Evolutionary conservation across 2,888 invertebrate species (phyloP).

Genomic region (Parnassius glacialis): DNA sequence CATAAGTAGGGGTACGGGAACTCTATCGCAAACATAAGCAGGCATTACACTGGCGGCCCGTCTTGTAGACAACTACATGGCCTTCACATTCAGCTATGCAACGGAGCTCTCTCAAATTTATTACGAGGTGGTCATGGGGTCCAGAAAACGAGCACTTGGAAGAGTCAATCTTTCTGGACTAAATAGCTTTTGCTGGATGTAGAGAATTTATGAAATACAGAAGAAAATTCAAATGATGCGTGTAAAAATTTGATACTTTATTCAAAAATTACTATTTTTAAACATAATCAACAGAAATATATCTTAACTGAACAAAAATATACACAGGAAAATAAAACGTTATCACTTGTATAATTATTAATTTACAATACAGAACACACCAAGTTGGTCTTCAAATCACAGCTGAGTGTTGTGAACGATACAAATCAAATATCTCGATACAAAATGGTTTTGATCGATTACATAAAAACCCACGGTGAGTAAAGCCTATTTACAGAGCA

Average conservation of each 20-base stretch:
- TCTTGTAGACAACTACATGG: too few species aligned
- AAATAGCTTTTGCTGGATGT: too few species aligned
- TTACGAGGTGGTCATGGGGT: too few species aligned
- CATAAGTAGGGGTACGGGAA: too few species aligned
- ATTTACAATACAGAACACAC: conserved; percentile 37
- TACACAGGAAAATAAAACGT: conserved; percentile 35
- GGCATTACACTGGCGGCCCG: too few species aligned
- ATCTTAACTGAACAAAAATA: conserved; percentile 32
- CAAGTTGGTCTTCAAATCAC: conserved; percentile 46
- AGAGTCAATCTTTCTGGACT: too few species aligned
- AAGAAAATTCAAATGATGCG: background rate
- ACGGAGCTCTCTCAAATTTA: too few species aligned
- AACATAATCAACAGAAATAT: conserved; percentile 38
- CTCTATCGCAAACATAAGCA: too few species aligned
- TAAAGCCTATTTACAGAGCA: conserved; percentile 15
- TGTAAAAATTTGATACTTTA: conserved; percentile 5
- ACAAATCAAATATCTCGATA: background rate
- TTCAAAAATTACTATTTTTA: conserved; percentile 37
- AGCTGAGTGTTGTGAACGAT: conserved; percentile 39
- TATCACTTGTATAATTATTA: conserved; percentile 27
- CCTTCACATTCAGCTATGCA: too few species aligned
- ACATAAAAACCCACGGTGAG: conserved; percentile 6
- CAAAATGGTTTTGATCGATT: background rate
- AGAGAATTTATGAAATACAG: too few species aligned
- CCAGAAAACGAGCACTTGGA: too few species aligned